A percentile compares a stretch with the other conserved stretches of the same genome.
Conservation (phyloP, 2,888 invertebrate genomes). For the Amiota mariae region DNA sequence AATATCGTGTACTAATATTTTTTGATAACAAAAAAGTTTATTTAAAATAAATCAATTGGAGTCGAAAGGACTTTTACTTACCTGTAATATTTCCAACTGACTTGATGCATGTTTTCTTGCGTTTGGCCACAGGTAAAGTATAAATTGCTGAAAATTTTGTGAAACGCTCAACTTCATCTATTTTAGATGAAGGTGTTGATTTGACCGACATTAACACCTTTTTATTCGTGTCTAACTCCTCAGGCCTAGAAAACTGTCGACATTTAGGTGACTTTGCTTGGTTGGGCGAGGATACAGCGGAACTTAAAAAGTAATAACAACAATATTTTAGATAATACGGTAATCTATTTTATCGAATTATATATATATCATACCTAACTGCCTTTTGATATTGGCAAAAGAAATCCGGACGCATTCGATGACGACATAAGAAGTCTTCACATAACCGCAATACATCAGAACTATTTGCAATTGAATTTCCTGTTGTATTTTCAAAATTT, state of each 20-base stretch:
- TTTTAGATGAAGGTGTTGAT: constrained; percentile 26
- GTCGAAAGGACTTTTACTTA: constrained; percentile 33
- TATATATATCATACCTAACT: constrained; percentile 73
- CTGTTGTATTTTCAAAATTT: too few relatives aligned
- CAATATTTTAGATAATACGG: too few relatives aligned
- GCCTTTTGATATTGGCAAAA: constrained; percentile 81
- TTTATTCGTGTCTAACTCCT: background rate
- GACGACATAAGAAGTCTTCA: constrained; percentile 78
- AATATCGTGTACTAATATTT: too few relatives aligned
- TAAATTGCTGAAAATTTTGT: constrained; percentile 70
- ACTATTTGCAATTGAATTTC: constrained; percentile 46
- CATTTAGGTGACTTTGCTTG: constrained; percentile 44
- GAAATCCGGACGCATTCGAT: constrained; percentile 84
- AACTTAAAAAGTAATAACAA: constrained; percentile 44
- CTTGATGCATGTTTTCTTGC: constrained; percentile 57
- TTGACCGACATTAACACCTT: constrained; percentile 10
- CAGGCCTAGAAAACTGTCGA: constrained; percentile 35
- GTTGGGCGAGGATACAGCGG: constrained; percentile 55
- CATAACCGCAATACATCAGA: constrained; percentile 74
- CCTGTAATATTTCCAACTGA: constrained; percentile 60
- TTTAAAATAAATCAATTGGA: background rate
- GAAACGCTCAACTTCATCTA: constrained; percentile 63
- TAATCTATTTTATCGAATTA: too few relatives aligned
- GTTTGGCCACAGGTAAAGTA: constrained; percentile 66
- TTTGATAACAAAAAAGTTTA: too few relatives aligned